Conservation (phyloP, 2,113 vertebrate species). For the Leucosticte australis region DNA sequence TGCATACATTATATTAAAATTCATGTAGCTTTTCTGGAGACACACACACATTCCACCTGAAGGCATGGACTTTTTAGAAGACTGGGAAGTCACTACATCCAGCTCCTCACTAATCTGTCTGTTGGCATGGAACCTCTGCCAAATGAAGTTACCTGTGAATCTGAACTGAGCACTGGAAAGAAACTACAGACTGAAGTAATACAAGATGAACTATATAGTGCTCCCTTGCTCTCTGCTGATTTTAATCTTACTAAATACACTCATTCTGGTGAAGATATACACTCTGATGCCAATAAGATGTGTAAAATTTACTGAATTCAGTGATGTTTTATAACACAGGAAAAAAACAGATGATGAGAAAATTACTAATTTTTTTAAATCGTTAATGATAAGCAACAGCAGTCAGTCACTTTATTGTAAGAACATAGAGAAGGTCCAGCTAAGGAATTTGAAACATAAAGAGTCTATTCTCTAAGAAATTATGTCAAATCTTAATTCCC, state of each 20-base stretch:
- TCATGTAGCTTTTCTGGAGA: neutral
- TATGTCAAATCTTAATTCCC: neutral
- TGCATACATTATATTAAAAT: neutral
- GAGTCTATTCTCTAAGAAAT: neutral
- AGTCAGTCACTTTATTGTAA: neutral
- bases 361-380: accelerated
- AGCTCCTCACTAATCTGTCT: neutral
- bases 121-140: neutral
- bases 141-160: neutral
- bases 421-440: neutral
- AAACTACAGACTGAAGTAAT: neutral
- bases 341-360: neutral
- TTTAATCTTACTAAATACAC: neutral
- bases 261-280: neutral
- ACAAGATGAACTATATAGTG: neutral
- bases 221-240: neutral
- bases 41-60: neutral
- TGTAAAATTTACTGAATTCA: neutral
- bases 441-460: neutral
- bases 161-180: neutral
- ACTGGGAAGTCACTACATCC: neutral
- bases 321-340: neutral
- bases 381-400: neutral
- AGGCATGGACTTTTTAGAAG: neutral
- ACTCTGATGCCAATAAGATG: neutral